Conservation (phyloP, 1,140 invertebrate genomes). For the Drosophila hydei region DNA sequence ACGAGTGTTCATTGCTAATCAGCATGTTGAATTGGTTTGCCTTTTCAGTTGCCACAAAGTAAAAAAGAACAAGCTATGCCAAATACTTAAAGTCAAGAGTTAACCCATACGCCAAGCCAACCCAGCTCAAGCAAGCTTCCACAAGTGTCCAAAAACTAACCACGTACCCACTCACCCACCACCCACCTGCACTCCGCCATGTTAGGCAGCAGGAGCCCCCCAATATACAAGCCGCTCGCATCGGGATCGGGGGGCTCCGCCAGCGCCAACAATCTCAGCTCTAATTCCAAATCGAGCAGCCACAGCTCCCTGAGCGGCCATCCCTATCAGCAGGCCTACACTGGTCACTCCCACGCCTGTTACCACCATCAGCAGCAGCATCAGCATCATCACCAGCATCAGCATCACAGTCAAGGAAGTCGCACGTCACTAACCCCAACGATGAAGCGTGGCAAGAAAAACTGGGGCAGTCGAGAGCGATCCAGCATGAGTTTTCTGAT, state of each 20-base stretch:
- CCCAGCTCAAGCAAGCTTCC: slow-evolving; percentile 4
- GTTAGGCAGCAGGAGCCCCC: slow-evolving; percentile 77
- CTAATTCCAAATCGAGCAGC: slow-evolving; percentile 28
- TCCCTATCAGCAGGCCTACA: slow-evolving; percentile 61
- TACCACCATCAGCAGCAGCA: slow-evolving; percentile 68
- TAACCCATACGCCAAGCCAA: slow-evolving; percentile 22
- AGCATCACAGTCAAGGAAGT: slow-evolving; percentile 57
- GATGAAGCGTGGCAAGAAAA: slow-evolving; percentile 76
- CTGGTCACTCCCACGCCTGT: slow-evolving; percentile 59
- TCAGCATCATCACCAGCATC: slow-evolving; percentile 46
- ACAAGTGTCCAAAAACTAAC: slow-evolving; percentile 30
- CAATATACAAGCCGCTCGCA: slow-evolving; percentile 64
- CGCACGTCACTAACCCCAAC: slow-evolving; percentile 68
- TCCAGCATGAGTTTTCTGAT: slow-evolving; percentile 94
- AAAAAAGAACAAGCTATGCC: slow-evolving; percentile 20
- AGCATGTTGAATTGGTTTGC: slow-evolving; percentile 2
- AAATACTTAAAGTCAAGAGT: slow-evolving; percentile 15
- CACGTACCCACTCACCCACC: slow-evolving; percentile 35
- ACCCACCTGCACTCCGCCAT: slow-evolving; percentile 56
- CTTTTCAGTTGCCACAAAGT: slow-evolving; percentile 25
- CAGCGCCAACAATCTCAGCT: slow-evolving; percentile 18
- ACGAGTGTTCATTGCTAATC: slow-evolving; percentile 40
- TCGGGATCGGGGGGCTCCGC: slow-evolving; percentile 71
- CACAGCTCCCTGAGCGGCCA: slow-evolving; percentile 50
- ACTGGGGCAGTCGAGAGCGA: slow-evolving; percentile 88